Percentiles rank a stretch among this genome's conserved stretches.
Conservation (phyloP, 35 echinoderm and acorn worm genomes). For the Apostichopus japonicus region DNA sequence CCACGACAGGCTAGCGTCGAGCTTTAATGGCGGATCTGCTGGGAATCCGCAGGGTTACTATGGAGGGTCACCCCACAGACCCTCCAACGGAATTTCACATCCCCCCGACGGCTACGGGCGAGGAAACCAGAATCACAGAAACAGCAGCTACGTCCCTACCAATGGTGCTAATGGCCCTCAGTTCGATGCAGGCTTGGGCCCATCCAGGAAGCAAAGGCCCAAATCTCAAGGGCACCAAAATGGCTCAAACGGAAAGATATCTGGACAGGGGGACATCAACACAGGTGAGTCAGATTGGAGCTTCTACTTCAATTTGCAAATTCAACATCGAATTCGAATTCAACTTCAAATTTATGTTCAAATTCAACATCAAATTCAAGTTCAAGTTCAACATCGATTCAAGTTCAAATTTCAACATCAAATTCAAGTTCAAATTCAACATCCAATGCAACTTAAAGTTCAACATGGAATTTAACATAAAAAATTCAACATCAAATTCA, state of each 20-base stretch:
- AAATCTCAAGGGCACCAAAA: neutral
- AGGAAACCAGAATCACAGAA: neutral
- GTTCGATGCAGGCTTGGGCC: conserved; percentile 22
- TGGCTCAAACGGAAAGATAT: neutral
- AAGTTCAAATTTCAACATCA: too few species aligned
- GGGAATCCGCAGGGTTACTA: neutral
- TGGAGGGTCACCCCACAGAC: conserved; percentile 15
- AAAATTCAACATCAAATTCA: too few species aligned
- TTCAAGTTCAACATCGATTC: too few species aligned
- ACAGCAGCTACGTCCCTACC: neutral
- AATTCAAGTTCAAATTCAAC: too few species aligned
- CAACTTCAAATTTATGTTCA: too few species aligned
- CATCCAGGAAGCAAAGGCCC: conserved; percentile 4
- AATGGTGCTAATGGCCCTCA: conserved; percentile 1
- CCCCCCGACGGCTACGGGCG: conserved; percentile 4
- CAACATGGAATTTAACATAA: too few species aligned
- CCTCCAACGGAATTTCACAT: neutral
- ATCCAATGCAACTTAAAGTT: too few species aligned
- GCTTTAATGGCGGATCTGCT: conserved; percentile 15
- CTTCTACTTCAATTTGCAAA: too few species aligned
- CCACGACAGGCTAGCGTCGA: neutral
- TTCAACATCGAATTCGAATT: too few species aligned
- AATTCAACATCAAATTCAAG: too few species aligned
- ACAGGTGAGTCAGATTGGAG: neutral
- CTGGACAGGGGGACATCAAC: conserved; percentile 12